A percentile compares a stretch with the other conserved stretches of the same genome.
phyloP scores from a whole-genome alignment of 2,113 vertebrate species.

The Paramormyrops kingsleyae region DNA sequence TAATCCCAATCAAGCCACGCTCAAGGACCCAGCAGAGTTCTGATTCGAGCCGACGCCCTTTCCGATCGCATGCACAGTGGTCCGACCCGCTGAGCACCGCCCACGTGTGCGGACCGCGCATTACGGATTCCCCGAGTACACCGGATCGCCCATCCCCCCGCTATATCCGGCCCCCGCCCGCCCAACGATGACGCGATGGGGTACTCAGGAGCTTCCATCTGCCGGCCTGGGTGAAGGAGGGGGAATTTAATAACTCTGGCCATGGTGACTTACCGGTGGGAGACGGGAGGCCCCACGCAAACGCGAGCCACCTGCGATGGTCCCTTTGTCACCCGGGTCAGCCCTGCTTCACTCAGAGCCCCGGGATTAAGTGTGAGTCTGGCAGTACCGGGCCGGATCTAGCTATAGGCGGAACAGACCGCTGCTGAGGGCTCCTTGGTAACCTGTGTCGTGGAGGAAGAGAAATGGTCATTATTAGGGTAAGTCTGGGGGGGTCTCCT shows the following conservation, averaged over 20 bases:
- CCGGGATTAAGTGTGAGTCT: background rate
- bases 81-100: background rate
- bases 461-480: background rate
- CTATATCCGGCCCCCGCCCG: conserved; percentile 32
- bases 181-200: conserved; percentile 35
- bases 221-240: conserved; percentile 48
- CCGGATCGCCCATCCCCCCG: conserved; percentile 42
- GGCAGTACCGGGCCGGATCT: background rate
- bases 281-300: background rate
- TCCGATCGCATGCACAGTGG: background rate
- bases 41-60: background rate
- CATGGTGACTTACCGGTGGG: conserved; percentile 37
- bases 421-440: background rate
- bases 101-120: background rate
- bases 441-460: background rate
- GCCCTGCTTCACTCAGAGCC: background rate
- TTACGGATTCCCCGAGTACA: conserved; percentile 26
- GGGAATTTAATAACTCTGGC: conserved; percentile 56
- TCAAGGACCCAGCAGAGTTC: background rate
- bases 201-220: conserved; percentile 53
- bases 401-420: background rate
- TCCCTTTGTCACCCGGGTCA: background rate
- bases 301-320: background rate
- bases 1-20: background rate
- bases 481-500: background rate